Base-by-base conservation (phyloP, 2,888 invertebrate genomes). In the Rhabditoides inermis region DNA sequence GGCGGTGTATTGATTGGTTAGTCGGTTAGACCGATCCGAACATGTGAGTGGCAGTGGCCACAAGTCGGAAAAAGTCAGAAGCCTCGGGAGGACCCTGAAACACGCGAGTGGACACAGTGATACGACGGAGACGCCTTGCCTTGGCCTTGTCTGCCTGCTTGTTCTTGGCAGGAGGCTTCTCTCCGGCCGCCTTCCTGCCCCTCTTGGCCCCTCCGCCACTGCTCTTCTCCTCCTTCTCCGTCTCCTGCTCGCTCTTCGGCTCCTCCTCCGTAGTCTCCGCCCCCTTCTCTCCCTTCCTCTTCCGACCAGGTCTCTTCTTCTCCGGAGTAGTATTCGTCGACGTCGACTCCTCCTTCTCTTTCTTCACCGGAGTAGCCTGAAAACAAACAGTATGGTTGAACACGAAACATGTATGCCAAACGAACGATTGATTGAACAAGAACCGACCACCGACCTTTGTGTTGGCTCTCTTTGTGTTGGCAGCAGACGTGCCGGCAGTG, bases 41-140 rank as follows among this genome's bases (percentile, higher is more conserved):
- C 15, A 58, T 55, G 45, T 59, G 52, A 26, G 60, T 63, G 35
- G 63, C 65, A 40, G 61, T 61, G 2, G 63, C 65, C 47, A 65
- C 52, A n/a, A 65, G 53, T 27, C 51, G 56, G 32, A 61, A 51
- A 45, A 61, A 55, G 18, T 61, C 61, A n/a, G 51, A 42, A 2
- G 54, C 49, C 48, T 45, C 44, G 26, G 41, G 44, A 18, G 18
- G 23, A 1, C 25, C 4, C 35, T 18, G 30, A 1, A 10, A n/a
- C 7, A n/a, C 18, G 40, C 7, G 10, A 12, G 35, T n/a, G 23
- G 36, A 37, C 27, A 27, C 32, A n/a, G 45, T 5, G 30, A 28
- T 10, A 45, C 15, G 30, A 28, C 40, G 36, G 4, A 49, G 30
- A 26, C 40, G 40, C 18, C 40, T 39, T 0, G 30, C 27, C 10